Evolutionary conservation across 2,113 vertebrate species (phyloP).

Genomic region (Bungarus multicinctus): DNA sequence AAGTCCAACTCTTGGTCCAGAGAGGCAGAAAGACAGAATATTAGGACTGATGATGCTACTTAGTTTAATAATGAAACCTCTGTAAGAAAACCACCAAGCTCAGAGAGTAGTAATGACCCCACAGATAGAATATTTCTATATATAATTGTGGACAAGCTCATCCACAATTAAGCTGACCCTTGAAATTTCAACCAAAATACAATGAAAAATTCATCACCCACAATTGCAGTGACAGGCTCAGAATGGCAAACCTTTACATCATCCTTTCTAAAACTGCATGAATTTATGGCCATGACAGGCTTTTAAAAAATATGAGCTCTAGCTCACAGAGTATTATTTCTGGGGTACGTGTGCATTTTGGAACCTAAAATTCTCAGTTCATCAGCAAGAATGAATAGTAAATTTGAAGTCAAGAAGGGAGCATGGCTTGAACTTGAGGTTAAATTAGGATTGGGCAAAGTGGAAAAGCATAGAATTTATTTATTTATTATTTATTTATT

Average conservation of each 20-base stretch:
- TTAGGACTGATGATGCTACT: background rate
- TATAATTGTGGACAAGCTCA: background rate
- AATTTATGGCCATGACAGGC: background rate
- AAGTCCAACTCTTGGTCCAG: background rate
- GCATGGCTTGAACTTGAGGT: background rate
- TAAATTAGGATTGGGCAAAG: background rate
- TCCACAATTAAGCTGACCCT: background rate
- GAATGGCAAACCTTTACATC: background rate
- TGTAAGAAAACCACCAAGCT: too few species aligned
- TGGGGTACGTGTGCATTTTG: background rate
- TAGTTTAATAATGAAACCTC: too few species aligned
- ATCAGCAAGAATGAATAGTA: background rate
- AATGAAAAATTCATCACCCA: background rate
- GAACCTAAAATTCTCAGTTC: background rate
- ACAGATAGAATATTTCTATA: background rate
- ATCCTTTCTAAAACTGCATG: background rate
- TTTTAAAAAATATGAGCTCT: background rate
- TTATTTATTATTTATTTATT: too few species aligned
- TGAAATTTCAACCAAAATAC: background rate
- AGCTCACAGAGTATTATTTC: background rate
- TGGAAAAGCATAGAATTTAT: background rate
- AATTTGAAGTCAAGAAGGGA: background rate
- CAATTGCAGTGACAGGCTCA: background rate
- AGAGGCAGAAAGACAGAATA: background rate
- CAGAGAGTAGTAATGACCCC: too few species aligned